A percentile compares a stretch with the other conserved stretches of the same genome.
These are phyloP conservation scores for Pammene fasciana DNA, from an alignment of 2,888 invertebrate species.

Conservation along the genomic window DNA sequence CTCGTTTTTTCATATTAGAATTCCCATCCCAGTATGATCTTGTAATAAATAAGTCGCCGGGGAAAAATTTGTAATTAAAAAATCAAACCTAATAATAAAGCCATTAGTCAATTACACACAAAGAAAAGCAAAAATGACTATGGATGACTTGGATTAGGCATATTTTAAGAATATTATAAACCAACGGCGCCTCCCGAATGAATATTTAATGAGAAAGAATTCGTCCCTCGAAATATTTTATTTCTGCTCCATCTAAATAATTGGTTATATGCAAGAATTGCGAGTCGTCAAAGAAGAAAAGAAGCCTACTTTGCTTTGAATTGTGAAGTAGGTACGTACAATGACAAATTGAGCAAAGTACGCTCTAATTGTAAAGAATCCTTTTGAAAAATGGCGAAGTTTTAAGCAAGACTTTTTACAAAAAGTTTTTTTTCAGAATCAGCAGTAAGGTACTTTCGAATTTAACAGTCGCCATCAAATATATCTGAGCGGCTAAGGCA, in stretches of 20 bases:
- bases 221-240: constrained; percentile 27
- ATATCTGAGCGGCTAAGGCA: no score
- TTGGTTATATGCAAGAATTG: constrained; percentile 34
- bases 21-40: no score
- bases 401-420: neutral
- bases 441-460: no score
- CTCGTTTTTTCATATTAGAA: no score
- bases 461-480: no score
- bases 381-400: neutral
- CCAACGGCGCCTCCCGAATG: neutral
- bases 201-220: constrained; percentile 23
- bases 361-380: neutral
- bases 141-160: neutral
- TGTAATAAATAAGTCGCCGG: no score
- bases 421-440: neutral
- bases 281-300: constrained; percentile 14
- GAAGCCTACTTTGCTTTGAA: constrained; percentile 22
- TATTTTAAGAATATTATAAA: neutral
- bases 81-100: no score
- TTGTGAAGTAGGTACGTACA: constrained; percentile 16
- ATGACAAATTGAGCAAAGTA: constrained; percentile 14
- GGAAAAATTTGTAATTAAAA: no score
- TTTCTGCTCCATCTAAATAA: constrained; percentile 25
- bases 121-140: no score
- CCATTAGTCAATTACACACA: no score